Evolutionary conservation across 2,888 invertebrate genomes (phyloP), one percentile per base, ranked within the genome.

Genomic region (Andrena bucephala): DNA sequence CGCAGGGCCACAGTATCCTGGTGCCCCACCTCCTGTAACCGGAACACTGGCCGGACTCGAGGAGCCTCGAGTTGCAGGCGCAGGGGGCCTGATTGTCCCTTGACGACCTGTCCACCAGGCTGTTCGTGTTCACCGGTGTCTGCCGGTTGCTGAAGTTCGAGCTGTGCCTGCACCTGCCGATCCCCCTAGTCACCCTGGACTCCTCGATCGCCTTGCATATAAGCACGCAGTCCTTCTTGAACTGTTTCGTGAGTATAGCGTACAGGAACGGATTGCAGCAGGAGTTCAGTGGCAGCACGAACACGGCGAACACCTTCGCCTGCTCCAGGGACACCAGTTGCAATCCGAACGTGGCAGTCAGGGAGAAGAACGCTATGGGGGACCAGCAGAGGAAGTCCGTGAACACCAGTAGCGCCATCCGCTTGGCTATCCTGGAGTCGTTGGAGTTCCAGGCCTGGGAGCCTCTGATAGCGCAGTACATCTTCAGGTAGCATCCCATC

Each of bases 331-430:
- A 97, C 36, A 99, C 97, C 67, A 99, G 95, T 83, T 98, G 98
- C 85, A 97, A 95, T 10, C 99, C 99, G 93, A 98, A 98, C 7
- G 98, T 97, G 24, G 99, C 99, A 0, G 99, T 98, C 52, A 99
- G 95, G 6, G 99, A 97, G 94, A 98, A 98, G 94, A 99, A 98
- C 0, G 99, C 98, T 85, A 99, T 99, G 0, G 99, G 99, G 2
- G 99, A 98, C 99, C 99, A 99, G 95, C 99, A 99, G 65, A 99
- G 95, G 92, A 99, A 98, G 94, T 99, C 99, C 0, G 99, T 99
- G 94, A 99, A 99, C 2, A 99, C 99, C 76, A 99, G 95, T 60
- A 99, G 94, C 0, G 99, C 99, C 99, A 99, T 99, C 57, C 99
- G 95, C 94, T 99, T 99, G 60, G 99, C 99, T 89, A 99, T 98